Percentiles rank a stretch among this genome's conserved stretches.
These are phyloP conservation scores for Bombycilla garrulus DNA, from an alignment of 2,113 vertebrate species.

Conservation along the genomic window DNA sequence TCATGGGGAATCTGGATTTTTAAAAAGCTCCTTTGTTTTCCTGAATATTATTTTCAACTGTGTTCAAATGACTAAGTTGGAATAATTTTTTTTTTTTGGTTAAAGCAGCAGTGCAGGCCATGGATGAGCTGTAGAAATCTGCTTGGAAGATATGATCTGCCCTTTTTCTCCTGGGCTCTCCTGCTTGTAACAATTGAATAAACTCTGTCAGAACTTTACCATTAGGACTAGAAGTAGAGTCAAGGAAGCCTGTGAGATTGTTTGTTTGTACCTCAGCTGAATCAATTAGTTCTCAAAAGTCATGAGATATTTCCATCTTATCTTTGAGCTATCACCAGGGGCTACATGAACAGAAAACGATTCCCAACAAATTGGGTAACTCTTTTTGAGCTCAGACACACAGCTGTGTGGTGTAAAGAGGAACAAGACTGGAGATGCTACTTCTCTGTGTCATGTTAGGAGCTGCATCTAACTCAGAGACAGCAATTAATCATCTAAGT, in stretches of 20 bases:
- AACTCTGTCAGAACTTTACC: not conserved
- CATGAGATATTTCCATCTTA: not conserved
- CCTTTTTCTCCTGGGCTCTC: not conserved
- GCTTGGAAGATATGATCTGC: not conserved
- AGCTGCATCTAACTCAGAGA: not conserved
- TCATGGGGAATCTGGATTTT: not conserved
- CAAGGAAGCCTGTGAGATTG: not conserved
- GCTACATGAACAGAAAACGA: not conserved
- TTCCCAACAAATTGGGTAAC: not conserved
- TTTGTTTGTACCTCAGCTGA: not conserved
- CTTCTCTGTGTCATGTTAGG: not conserved
- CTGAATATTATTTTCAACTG: not conserved
- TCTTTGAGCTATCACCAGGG: not conserved
- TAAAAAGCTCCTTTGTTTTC: not conserved
- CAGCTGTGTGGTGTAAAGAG: not conserved
- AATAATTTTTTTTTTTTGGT: not conserved
- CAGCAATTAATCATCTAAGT: not conserved
- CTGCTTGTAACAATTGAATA: not conserved
- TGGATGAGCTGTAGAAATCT: not conserved
- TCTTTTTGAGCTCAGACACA: not conserved
- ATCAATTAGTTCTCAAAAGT: not conserved
- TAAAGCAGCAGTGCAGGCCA: not conserved
- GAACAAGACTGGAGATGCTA: not conserved
- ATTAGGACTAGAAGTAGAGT: not conserved
- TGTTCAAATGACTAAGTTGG: not conserved